phyloP scores from a whole-genome alignment of 2,113 vertebrate species.

The Otocyon megalotis region DNA sequence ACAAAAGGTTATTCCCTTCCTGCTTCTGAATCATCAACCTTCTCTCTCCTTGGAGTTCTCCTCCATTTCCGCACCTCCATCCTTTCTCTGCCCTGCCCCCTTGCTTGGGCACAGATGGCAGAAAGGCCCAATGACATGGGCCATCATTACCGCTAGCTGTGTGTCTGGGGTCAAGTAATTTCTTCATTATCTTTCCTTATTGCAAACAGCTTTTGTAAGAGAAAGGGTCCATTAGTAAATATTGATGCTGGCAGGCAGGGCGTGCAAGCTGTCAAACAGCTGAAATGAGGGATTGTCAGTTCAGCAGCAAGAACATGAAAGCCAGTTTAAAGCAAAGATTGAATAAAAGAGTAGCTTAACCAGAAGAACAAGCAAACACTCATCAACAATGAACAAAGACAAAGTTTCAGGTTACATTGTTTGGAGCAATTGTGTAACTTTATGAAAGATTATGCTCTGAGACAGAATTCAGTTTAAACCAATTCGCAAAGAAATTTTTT shows the following conservation, averaged over 20 bases:
- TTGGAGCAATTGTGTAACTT: background rate
- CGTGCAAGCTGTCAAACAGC: conserved; percentile 76
- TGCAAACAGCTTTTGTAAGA: conserved; percentile 78
- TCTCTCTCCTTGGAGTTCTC: conserved; percentile 5
- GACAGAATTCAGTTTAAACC: conserved; percentile 43
- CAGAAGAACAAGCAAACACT: conserved; percentile 75
- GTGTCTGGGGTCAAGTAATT: conserved; percentile 80
- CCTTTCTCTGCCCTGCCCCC: background rate
- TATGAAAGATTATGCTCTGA: background rate
- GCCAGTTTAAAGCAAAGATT: conserved; percentile 64
- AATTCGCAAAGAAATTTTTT: conserved; percentile 4
- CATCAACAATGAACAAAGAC: conserved; percentile 26
- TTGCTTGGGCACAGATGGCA: conserved; percentile 33
- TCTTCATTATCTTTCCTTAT: conserved; percentile 82
- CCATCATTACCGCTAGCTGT: conserved; percentile 74
- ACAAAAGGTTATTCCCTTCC: background rate
- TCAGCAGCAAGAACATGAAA: conserved; percentile 56
- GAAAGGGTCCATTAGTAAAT: conserved; percentile 84
- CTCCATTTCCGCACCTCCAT: background rate
- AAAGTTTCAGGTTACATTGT: background rate
- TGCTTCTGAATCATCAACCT: background rate
- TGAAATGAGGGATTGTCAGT: conserved; percentile 82
- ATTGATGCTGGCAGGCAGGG: conserved; percentile 82
- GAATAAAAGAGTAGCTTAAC: conserved; percentile 74
- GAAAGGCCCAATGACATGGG: background rate